Evolutionary conservation across 2,888 invertebrate genomes (phyloP).

Genomic region (Hemicrepidius hirtus): DNA sequence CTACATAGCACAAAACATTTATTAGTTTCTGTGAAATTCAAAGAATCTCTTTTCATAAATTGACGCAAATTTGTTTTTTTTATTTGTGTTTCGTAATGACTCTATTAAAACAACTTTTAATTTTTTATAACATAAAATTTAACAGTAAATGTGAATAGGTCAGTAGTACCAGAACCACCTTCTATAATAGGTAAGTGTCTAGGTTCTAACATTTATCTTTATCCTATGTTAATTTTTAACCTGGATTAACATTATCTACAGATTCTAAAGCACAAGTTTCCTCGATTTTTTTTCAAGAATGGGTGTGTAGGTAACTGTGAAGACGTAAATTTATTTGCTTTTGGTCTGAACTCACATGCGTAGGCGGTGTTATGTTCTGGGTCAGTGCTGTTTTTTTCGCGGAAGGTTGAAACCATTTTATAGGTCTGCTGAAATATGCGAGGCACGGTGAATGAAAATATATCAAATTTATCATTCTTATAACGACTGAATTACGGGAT

Average conservation of each 20-base stretch:
- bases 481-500: constrained; percentile 4
- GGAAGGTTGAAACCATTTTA: not conserved
- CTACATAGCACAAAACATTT: too few species aligned
- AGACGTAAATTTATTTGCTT: constrained; percentile 22
- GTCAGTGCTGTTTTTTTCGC: constrained; percentile 17
- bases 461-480: constrained; percentile 7
- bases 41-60: too few species aligned
- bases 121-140: not conserved
- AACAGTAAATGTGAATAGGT: not conserved
- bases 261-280: not conserved
- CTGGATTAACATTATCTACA: constrained; percentile 4
- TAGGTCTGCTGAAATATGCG: not conserved
- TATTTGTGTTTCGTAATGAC: too few species aligned
- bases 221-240: not conserved
- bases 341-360: not conserved
- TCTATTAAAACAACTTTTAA: too few species aligned
- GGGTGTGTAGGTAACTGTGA: constrained; percentile 23
- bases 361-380: constrained; percentile 19
- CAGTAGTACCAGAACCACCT: constrained; percentile 18
- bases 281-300: constrained; percentile 19
- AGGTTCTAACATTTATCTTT: not conserved
- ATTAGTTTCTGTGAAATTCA: too few species aligned
- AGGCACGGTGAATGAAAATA: not conserved
- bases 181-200: constrained; percentile 13
- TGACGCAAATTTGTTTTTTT: too few species aligned